These are phyloP conservation scores for Macquaria ambigua DNA, from an alignment of 2,113 vertebrate species.

Conservation along the genomic window DNA sequence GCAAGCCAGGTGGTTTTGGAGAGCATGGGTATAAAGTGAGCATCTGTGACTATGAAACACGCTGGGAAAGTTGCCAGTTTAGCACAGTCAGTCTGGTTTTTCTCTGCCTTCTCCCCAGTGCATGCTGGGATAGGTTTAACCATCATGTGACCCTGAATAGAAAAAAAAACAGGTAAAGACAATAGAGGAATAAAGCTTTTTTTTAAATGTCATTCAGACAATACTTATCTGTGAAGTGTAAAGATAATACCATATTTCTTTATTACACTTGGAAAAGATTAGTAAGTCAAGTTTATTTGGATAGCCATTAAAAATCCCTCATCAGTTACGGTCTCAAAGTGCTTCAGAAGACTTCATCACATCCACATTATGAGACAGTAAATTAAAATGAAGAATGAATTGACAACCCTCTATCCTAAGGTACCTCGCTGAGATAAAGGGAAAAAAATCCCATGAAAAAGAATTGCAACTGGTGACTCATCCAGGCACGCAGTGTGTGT, in stretches of 20 bases:
- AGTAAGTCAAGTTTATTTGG: constrained; percentile 32
- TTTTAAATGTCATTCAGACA: constrained; percentile 10
- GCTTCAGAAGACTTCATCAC: constrained; percentile 20
- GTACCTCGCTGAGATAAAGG: background rate
- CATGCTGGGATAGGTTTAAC: constrained; percentile 37
- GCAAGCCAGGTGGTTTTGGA: constrained; percentile 24
- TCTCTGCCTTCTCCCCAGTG: background rate
- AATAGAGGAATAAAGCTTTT: constrained; percentile 5
- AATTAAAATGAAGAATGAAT: constrained; percentile 44
- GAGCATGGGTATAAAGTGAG: constrained; percentile 25
- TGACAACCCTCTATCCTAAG: constrained; percentile 16
- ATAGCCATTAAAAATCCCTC: constrained; percentile 30
- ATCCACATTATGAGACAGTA: constrained; percentile 20
- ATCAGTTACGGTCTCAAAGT: constrained; percentile 21
- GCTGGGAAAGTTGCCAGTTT: constrained; percentile 36
- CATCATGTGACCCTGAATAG: constrained; percentile 17
- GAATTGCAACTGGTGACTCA: constrained; percentile 39
- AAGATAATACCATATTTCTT: constrained; percentile 30
- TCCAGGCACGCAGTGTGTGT: background rate
- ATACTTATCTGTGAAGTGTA: constrained; percentile 33
- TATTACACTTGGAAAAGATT: constrained; percentile 39
- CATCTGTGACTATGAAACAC: constrained; percentile 28
- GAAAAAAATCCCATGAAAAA: constrained; percentile 6
- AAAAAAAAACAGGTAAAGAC: constrained; percentile 10
- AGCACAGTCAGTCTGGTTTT: background rate